A percentile compares a stretch with the other conserved stretches of the same genome.
Conservation (phyloP, 2,888 invertebrate species). For the Biston stratarius region DNA sequence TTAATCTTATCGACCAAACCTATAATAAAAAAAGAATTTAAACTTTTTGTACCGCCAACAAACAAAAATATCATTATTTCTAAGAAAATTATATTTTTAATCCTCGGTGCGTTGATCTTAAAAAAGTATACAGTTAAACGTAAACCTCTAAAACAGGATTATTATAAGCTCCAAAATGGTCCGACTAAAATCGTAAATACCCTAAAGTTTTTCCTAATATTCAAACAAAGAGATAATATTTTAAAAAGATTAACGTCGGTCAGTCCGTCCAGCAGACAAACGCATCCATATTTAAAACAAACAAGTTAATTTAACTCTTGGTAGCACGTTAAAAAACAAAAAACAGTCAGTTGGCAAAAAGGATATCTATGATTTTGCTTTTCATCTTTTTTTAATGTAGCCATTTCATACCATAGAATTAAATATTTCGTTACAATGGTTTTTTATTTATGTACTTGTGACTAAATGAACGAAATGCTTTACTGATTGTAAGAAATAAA, state of each 20-base stretch:
- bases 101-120: not conserved
- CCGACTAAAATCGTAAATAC: slow-evolving; percentile 39
- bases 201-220: slow-evolving; percentile 16
- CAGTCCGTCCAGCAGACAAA: slow-evolving; percentile 41
- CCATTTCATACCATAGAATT: not conserved
- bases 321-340: slow-evolving; percentile 47
- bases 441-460: too few species aligned
- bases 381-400: slow-evolving; percentile 32
- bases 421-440: not conserved
- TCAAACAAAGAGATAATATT: slow-evolving; percentile 61
- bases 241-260: slow-evolving; percentile 68
- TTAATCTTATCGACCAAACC: too few species aligned
- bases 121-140: slow-evolving; percentile 47
- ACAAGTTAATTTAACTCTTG: slow-evolving; percentile 39
- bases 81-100: slow-evolving; percentile 2
- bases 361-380: slow-evolving; percentile 12
- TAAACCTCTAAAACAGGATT: slow-evolving; percentile 57
- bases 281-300: slow-evolving; percentile 53
- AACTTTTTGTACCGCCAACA: not conserved
- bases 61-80: slow-evolving; percentile 5
- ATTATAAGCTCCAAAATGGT: slow-evolving; percentile 48
- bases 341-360: slow-evolving; percentile 18
- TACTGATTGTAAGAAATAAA: too few species aligned
- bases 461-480: too few species aligned
- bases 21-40: not conserved